Evolutionary conservation across 2,888 invertebrate species (phyloP).

Genomic region (Erebia ligea): DNA sequence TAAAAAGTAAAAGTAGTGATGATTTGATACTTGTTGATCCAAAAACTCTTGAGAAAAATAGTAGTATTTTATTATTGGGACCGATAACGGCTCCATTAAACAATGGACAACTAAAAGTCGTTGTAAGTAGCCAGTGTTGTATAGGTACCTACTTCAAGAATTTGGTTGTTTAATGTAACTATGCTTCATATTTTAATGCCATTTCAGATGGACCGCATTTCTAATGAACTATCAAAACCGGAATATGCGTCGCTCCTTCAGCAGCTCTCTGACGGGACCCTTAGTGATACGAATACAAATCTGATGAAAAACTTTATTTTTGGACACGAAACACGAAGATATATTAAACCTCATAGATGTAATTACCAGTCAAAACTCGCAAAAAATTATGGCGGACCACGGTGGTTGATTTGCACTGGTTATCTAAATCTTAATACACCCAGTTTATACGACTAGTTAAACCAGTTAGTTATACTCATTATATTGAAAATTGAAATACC

Average conservation of each 20-base stretch:
- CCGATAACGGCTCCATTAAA: constrained; percentile 66
- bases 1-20: constrained; percentile 62
- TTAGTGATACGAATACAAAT: constrained; percentile 55
- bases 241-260: constrained; percentile 68
- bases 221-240: constrained; percentile 67
- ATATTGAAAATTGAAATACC: too few species aligned
- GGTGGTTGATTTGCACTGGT: constrained; percentile 75
- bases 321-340: constrained; percentile 69
- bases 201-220: constrained; percentile 71
- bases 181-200: constrained; percentile 2
- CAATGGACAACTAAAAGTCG: constrained; percentile 63
- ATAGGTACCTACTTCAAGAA: not conserved
- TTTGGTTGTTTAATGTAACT: not conserved
- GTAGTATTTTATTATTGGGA: constrained; percentile 70
- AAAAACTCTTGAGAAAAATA: constrained; percentile 67
- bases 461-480: too few species aligned
- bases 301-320: constrained; percentile 63
- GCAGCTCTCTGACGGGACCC: constrained; percentile 64
- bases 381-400: constrained; percentile 67
- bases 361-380: constrained; percentile 71
- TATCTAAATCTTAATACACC: constrained; percentile 73
- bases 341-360: constrained; percentile 75
- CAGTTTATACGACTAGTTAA: constrained; percentile 71
- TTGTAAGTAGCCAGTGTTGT: constrained; percentile 55
- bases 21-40: constrained; percentile 71